Percentiles rank a stretch among this genome's conserved stretches.
Conservation (phyloP, 2,113 vertebrate species). For the Thamnaconus septentrionalis region DNA sequence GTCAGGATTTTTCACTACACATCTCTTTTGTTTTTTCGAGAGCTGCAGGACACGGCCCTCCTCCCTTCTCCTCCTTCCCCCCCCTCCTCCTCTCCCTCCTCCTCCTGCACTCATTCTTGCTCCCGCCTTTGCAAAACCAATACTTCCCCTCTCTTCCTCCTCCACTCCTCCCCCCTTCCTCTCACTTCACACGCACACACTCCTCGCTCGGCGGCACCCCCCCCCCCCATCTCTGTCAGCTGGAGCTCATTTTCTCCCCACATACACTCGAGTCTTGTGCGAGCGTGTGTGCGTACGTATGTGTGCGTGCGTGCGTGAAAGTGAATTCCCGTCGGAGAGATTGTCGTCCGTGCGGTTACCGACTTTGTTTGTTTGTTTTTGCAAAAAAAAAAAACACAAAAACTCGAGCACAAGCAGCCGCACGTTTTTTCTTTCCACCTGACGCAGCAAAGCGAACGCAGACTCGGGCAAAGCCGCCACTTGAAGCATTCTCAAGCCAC, state of each 20-base stretch:
- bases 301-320: conserved; percentile 1
- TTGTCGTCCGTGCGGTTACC: conserved; percentile 57
- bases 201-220: conserved; percentile 56
- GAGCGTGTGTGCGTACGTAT: conserved; percentile 3
- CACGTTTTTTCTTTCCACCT: not conserved
- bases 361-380: conserved; percentile 33
- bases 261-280: conserved; percentile 33
- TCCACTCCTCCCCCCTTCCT: not conserved
- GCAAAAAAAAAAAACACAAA: no score
- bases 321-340: conserved; percentile 33
- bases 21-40: conserved; percentile 31
- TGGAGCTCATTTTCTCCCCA: conserved; percentile 62
- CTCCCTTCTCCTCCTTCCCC: conserved; percentile 29
- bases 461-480: no score
- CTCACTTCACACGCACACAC: conserved; percentile 46
- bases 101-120: conserved; percentile 48
- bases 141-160: conserved; percentile 29
- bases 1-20: conserved; percentile 57
- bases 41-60: conserved; percentile 58
- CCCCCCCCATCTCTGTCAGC: conserved; percentile 55
- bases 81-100: conserved; percentile 26
- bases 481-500: no score
- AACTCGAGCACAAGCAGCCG: conserved; percentile 38
- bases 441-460: no score
- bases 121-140: conserved; percentile 53